Base-by-base conservation (phyloP, 2,888 invertebrate species). In the Cheilosia pagana region DNA sequence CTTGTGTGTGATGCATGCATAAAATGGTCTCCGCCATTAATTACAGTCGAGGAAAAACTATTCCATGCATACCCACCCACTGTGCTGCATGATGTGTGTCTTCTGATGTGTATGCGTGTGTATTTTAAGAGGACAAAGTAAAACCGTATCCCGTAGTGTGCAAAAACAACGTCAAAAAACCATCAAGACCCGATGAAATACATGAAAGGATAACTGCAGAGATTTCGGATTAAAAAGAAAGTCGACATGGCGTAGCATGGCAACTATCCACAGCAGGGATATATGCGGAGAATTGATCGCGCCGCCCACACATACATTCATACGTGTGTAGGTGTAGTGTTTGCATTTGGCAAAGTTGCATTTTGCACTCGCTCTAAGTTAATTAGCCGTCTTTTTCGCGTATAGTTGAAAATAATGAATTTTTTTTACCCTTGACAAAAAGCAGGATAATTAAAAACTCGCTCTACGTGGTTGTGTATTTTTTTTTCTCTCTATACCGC, bases 201-300 rank as follows among this genome's bases (percentile, higher is more conserved):
- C 81, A 85, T 71, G 75, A 85, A 81, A 81, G 81, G 79, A 79
- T 85, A 85, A 75, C 85, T 75, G 68, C 85, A 76, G 85, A 85
- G 81, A 85, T 85, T 85, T 81, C 50, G 85, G 81, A 85, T 85
- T 85, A 85, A 71, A 79, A 83, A 79, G 74, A 75, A 83, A 83
- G 78, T 78, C 78, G 72, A 72, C 82, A 78, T 78, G 63, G 53
- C 53, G 57, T 59, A 48, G 23, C 43, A 67, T 65, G 70, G 59
- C 59, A 63, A 76, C 63, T 12, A 39, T 43, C 50, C 50, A 16
- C 19, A 8, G 3, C 57, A 31, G 21, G 19, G 25, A 23, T 35
- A 19, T 3, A 19, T 21, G 21, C 23, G 21, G 57, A 57, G 48
- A 70, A 71, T 71, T 52, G 57, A 71, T 59, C 60, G 57, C 59